Percentiles rank a stretch among this genome's conserved stretches.
phyloP scores from a whole-genome alignment of 2,888 invertebrate genomes.

The Cryptus armator region DNA sequence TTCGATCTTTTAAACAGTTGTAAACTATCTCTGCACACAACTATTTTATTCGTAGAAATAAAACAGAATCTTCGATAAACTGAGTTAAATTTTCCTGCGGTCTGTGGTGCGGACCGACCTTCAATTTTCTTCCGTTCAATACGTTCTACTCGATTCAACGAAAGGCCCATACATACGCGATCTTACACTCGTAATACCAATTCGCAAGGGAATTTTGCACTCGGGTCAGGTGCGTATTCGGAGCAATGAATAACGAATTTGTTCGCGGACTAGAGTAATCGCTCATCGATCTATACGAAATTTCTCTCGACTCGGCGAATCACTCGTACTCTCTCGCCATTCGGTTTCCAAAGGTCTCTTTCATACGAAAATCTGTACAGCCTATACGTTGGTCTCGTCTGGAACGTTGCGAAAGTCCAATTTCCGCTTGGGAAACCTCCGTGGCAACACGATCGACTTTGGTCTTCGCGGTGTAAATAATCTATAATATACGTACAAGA shows the following conservation, averaged over 20 bases:
- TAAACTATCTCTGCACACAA: background rate
- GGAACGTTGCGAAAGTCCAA: conserved; percentile 41
- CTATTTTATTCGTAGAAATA: background rate
- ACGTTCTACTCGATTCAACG: conserved; percentile 3
- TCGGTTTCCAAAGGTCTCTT: background rate
- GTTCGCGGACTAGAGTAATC: conserved; percentile 16
- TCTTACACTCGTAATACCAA: conserved; percentile 7
- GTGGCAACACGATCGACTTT: conserved; percentile 43
- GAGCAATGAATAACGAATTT: conserved; percentile 24
- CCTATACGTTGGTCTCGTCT: background rate
- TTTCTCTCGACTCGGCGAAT: conserved; percentile 35
- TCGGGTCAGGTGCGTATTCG: conserved; percentile 13
- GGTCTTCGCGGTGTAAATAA: conserved; percentile 24
- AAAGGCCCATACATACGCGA: background rate
- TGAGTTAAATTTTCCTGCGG: background rate
- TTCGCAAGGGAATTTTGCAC: background rate
- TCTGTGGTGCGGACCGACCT: background rate
- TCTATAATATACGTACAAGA: conserved; percentile 15
- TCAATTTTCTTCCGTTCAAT: conserved; percentile 5
- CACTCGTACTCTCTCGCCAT: background rate
- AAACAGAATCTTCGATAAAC: background rate
- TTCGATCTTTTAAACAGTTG: background rate
- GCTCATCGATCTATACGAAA: conserved; percentile 17
- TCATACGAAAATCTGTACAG: background rate
- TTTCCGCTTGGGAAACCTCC: conserved; percentile 24